Evolutionary conservation across 2,113 vertebrate genomes (phyloP), one percentile per base, ranked within the genome.

Genomic region (Synchiropus splendidus): DNA sequence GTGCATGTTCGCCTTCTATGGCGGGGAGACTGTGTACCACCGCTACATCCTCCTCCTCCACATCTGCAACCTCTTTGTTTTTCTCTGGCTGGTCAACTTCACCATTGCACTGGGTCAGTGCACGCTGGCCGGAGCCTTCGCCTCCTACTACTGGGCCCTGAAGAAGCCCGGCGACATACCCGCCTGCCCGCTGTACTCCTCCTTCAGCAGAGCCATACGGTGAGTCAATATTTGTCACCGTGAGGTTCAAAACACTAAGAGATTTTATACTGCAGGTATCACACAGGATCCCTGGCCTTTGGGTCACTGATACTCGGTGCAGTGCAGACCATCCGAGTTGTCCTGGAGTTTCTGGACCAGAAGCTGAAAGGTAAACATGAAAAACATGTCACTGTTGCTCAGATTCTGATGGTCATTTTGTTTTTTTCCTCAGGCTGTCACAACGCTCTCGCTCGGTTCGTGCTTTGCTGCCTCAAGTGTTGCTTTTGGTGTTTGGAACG

Each of bases 401-500:
- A 8, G 14, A 37, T 15, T 15, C 8, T 37, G 14, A 37, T 8
- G 16, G 14, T 33, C 13, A 12, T 2, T 36, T 36, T 45, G 12
- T 16, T 17, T 34, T 6, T 62, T 30, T 59, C 21, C 11, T 2
- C 70, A 98, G 95, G 83, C 57, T 79, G 85, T 55, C 86, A 92
- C 36, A 96, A 87, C 56, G 65, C 62, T 4, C 59, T 80, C 16
- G 57, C 88, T 46, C 90, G 80, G 51, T 98, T 91, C 62, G 51
- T 98, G 34, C 77, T 93, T 9, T 89, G 86, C 77, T 98, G 94
- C 74, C 84, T 97, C 63, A 89, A 83, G 76, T 94, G 89, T 78
- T 98, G 95, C 78, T 97, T 98, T 79, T 98, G 94, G 94, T 96
- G 92, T 81, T 82, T 98, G 77, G 94, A 98, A 72, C 90, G 77